A percentile compares a stretch with the other conserved stretches of the same genome.
Evolutionary conservation across 2,888 invertebrate species (phyloP).

Genomic region (Drepana falcataria): DNA sequence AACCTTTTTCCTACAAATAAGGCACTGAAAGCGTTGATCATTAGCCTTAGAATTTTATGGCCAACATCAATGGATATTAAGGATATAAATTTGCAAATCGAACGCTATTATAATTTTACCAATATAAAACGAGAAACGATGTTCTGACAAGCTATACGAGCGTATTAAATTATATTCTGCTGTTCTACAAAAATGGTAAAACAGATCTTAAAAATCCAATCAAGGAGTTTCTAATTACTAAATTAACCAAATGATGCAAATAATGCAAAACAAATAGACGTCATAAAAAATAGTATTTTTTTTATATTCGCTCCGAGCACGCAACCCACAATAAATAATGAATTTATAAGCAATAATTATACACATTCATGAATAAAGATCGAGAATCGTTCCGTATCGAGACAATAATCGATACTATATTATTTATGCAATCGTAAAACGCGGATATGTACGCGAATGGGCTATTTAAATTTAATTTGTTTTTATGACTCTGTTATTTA

Average conservation of each 20-base stretch:
- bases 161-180: too few species aligned
- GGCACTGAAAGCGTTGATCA: too few species aligned
- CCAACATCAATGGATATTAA: too few species aligned
- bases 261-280: constrained; percentile 23
- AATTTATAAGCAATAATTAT: constrained; percentile 19
- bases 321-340: constrained; percentile 9
- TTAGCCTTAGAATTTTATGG: too few species aligned
- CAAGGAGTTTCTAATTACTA: too few species aligned
- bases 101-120: too few species aligned
- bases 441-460: constrained; percentile 1
- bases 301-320: constrained; percentile 19
- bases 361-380: constrained; percentile 34
- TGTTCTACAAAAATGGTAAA: background rate
- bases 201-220: too few species aligned
- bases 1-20: too few species aligned
- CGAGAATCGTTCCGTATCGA: constrained; percentile 15
- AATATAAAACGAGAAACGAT: background rate
- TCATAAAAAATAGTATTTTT: constrained; percentile 12
- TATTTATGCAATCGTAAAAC: constrained; percentile 16
- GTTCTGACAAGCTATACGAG: background rate
- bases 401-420: constrained; percentile 21
- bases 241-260: constrained; percentile 15
- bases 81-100: too few species aligned
- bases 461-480: constrained; percentile 3
- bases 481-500: constrained; percentile 4